Conservation (phyloP, 2,888 invertebrate species). For the Helleia helle region DNA sequence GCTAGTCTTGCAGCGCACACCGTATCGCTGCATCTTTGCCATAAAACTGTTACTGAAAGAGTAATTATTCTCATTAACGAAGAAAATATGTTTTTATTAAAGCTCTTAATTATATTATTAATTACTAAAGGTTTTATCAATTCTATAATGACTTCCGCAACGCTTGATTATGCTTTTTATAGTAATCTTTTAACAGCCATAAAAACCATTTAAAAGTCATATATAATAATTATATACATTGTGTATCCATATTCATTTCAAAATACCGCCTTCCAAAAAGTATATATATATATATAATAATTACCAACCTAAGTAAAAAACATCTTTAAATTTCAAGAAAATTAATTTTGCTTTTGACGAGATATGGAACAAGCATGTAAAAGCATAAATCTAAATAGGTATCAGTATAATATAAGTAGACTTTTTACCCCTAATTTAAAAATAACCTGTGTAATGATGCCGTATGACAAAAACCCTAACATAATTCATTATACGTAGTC, state of each 20-base stretch:
- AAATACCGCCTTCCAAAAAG: no score
- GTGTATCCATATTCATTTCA: no score
- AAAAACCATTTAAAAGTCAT: no score
- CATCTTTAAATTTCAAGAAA: no score
- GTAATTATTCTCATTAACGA: conserved; percentile 22
- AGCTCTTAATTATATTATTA: conserved; percentile 8
- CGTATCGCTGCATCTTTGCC: conserved; percentile 18
- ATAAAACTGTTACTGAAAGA: conserved; percentile 22
- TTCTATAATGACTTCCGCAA: conserved; percentile 4
- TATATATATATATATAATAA: no score
- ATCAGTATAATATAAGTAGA: no score
- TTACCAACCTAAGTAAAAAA: no score
- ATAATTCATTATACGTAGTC: conserved; percentile 5
- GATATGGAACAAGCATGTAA: no score
- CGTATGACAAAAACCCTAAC: neutral
- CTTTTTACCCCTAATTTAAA: neutral
- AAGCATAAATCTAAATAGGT: no score
- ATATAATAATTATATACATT: no score
- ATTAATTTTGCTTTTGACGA: no score
- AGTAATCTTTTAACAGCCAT: neutral
- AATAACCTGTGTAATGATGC: neutral
- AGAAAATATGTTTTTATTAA: conserved; percentile 12
- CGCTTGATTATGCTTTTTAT: conserved; percentile 1
- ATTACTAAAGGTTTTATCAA: conserved; percentile 4
- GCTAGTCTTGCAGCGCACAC: conserved; percentile 15